Base-by-base conservation (phyloP, 2,113 vertebrate species). In the Craseonycteris thonglongyai region DNA sequence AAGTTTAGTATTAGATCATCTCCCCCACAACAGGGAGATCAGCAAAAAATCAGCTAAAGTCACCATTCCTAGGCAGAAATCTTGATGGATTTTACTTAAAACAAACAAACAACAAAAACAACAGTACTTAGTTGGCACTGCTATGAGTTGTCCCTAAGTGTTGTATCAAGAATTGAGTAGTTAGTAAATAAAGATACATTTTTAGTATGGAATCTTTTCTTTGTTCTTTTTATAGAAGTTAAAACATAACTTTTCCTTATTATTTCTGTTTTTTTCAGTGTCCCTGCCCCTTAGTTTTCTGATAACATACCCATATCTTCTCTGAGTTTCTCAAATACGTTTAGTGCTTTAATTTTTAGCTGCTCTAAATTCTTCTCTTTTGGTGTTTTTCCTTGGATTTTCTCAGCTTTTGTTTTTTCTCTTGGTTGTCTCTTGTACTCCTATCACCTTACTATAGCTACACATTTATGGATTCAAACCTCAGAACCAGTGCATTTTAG, bases 1-100 rank as follows among this genome's bases (percentile, higher is more conserved):
- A 24, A 61, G 22, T 42, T 24, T 68, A 47, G 2, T 83, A 14
- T 92, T 80, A 30, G 13, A 42, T 66, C 15, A 56, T 79, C 22
- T 40, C 84, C 88, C 93, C 22, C 51, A 68, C n/a, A 68, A 5
- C 7, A 75, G 18, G 58, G 5, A 19, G n/a, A 30, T 58, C 42
- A 82, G 66, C 6, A 33, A 88, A 94, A 81, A 19, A 59, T 72
- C 42, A 68, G 11, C 58, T 38, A 7, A 45, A 12, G 11, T 78
- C 6, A n/a, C 28, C 24, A 75, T 5, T 38, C 30, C 30, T 16
- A 59, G 38, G n/a, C 24, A 12, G 19, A 94, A 68, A n/a, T 88
- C 24, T 42, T 51, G 33, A 54, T 56, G 6, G n/a, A 38, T 93
- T 81, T 96, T 78, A 74, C 66, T 83, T 63, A 75, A 91, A 88